Conservation (phyloP, 2,888 invertebrate species). For the Pristionchus japonicus region DNA sequence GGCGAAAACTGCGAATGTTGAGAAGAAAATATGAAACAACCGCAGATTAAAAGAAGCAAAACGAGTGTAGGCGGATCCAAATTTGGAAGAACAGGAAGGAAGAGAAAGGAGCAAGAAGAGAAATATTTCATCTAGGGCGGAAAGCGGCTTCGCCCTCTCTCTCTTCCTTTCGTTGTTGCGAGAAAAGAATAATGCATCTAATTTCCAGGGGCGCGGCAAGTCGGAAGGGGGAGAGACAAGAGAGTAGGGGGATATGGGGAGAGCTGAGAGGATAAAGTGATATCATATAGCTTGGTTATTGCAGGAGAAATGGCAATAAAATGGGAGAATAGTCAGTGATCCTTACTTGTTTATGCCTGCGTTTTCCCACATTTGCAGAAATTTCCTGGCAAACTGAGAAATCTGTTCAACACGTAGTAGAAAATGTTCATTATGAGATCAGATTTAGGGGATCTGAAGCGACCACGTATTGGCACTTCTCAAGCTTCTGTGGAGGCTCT, state of each 20-base stretch:
- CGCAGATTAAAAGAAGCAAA: too few relatives aligned
- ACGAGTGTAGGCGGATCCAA: neutral
- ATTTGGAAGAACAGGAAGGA: neutral
- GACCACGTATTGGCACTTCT: too few relatives aligned
- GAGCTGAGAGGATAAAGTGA: neutral
- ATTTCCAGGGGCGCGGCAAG: neutral
- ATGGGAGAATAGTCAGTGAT: too few relatives aligned
- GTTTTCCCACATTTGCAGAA: too few relatives aligned
- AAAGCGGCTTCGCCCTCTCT: conserved; percentile 45
- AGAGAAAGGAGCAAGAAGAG: neutral
- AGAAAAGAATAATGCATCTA: conserved; percentile 36
- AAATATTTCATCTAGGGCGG: conserved; percentile 44
- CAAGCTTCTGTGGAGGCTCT: too few relatives aligned
- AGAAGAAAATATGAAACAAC: too few relatives aligned
- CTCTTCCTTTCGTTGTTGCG: conserved; percentile 33
- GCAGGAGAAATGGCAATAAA: neutral
- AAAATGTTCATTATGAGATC: too few relatives aligned
- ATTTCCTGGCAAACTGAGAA: too few relatives aligned
- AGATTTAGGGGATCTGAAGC: too few relatives aligned
- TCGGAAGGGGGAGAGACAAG: conserved; percentile 3
- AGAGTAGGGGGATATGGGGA: conserved; percentile 1
- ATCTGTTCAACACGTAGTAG: too few relatives aligned
- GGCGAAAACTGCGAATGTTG: too few relatives aligned
- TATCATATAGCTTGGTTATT: neutral
- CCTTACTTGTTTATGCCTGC: too few relatives aligned